phyloP scores from a whole-genome alignment of 2,113 vertebrate species.

The Oreochromis spilurus region DNA sequence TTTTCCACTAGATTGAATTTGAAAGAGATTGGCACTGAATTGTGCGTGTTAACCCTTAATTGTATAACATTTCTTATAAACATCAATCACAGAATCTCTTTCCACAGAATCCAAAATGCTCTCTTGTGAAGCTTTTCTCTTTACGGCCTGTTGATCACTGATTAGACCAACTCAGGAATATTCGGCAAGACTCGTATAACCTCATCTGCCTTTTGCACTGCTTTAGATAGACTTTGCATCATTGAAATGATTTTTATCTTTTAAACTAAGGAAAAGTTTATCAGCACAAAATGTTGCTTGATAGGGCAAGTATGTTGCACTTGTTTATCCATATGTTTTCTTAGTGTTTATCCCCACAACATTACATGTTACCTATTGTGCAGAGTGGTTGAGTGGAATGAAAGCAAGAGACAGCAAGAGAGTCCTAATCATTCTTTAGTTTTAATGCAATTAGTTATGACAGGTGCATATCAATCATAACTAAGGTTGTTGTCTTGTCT shows the following conservation, averaged over 20 bases:
- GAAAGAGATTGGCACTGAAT: conserved; percentile 28
- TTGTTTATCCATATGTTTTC: neutral
- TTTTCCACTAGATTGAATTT: conserved; percentile 11
- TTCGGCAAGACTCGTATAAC: neutral
- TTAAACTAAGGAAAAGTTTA: neutral
- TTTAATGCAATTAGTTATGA: conserved; percentile 62
- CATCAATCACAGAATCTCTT: conserved; percentile 37
- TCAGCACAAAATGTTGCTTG: neutral
- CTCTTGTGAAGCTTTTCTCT: neutral
- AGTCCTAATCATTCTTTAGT: conserved; percentile 49
- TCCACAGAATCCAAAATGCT: neutral
- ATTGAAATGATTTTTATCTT: neutral
- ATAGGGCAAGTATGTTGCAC: neutral
- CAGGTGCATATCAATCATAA: conserved; percentile 63
- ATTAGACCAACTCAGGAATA: neutral
- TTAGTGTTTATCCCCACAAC: neutral
- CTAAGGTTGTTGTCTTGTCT: conserved; percentile 19
- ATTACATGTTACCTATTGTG: neutral
- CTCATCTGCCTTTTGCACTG: neutral
- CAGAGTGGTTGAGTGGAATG: conserved; percentile 23
- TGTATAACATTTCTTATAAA: conserved; percentile 18
- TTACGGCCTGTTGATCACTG: neutral
- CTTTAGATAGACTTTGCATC: neutral
- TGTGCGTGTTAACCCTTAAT: conserved; percentile 12
- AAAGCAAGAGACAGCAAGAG: conserved; percentile 35